Evolutionary conservation across 2,797 vertebrate species (phyloP).

Genomic region (Atherinosoma microstoma): DNA sequence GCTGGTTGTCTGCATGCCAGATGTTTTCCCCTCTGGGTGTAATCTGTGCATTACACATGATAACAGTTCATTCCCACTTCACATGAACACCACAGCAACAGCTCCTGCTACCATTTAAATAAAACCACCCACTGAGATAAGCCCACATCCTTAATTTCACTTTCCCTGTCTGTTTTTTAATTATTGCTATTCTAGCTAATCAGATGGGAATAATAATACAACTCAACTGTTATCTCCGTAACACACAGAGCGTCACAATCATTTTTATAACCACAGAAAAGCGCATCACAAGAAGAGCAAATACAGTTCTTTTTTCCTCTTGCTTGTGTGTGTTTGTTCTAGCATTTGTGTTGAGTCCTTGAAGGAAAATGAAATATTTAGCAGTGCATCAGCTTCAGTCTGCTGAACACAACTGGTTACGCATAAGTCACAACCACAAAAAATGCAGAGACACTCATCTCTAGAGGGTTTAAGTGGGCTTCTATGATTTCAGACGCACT

Average conservation of each 20-base stretch:
- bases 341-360: constrained; percentile 33
- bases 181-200: constrained; percentile 28
- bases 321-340: constrained; percentile 15
- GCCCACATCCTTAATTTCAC: constrained; percentile 14
- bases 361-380: constrained; percentile 80
- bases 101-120: constrained; percentile 41
- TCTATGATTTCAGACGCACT: constrained; percentile 11
- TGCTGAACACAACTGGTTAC: constrained; percentile 76
- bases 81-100: constrained; percentile 38
- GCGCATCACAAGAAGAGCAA: background rate
- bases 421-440: constrained; percentile 40
- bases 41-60: constrained; percentile 64
- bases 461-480: constrained; percentile 13
- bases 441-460: constrained; percentile 29
- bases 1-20: constrained; percentile 62
- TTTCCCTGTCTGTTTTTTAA: constrained; percentile 41
- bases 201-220: constrained; percentile 17
- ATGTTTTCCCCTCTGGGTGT: constrained; percentile 74
- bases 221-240: background rate
- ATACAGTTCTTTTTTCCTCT: constrained; percentile 7
- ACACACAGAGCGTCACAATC: background rate
- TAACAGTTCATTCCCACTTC: constrained; percentile 62
- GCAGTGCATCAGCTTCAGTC: constrained; percentile 72
- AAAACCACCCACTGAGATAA: constrained; percentile 25
- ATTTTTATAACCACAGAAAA: constrained; percentile 33